Base-by-base conservation (phyloP, 2,888 invertebrate genomes). In the Asteroscopus sphinx region DNA sequence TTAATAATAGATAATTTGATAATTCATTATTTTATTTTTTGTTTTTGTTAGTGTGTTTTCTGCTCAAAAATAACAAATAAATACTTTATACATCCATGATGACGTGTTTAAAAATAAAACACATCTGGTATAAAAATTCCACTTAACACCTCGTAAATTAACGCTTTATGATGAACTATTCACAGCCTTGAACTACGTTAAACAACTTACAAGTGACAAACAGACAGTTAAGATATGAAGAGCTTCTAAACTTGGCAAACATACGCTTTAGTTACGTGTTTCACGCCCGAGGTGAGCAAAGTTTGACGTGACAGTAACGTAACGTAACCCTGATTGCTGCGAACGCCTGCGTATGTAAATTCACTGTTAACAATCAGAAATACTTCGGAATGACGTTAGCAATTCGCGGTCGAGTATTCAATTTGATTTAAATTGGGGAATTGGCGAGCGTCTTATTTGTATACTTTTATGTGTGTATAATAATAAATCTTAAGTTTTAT, bases 341-440 rank as follows among this genome's bases (percentile, higher is more conserved):
- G 44, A 63, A 46, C 55, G 17, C 40, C 46, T 51, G 33, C 57
- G 53, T 46, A 66, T 69, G 70, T 65, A 77, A 68, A 77, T 66
- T 56, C 51, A 51, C 45, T 41, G 58, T 49, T 66, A 71, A 74
- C 68, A 74, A 77, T 65, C 78, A 65, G 52, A 65, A 68, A 72
- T 64, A 67, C 56, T 69, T 74, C 46, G 46, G 48, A 59, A 65
- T 65, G 48, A 52, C 36, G 59, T 59, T 65, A 65, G 56, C 53
- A 51, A 68, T 52, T 59, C 41, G 59, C 46, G 41, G 55, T 54
- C 41, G 47, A 57, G 55, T 56, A 56, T 55, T 57, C 47, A 61
- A 66, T 66, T 56, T 40, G 49, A 57, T 67, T 58, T 67, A 42
- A 60, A 49, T 61, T 45, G 7, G 32, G 54, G 52, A 67, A 61